A percentile compares a stretch with the other conserved stretches of the same genome.
Evolutionary conservation across 1,140 invertebrate species (phyloP).

Genomic region (Drosophila guanche): DNA sequence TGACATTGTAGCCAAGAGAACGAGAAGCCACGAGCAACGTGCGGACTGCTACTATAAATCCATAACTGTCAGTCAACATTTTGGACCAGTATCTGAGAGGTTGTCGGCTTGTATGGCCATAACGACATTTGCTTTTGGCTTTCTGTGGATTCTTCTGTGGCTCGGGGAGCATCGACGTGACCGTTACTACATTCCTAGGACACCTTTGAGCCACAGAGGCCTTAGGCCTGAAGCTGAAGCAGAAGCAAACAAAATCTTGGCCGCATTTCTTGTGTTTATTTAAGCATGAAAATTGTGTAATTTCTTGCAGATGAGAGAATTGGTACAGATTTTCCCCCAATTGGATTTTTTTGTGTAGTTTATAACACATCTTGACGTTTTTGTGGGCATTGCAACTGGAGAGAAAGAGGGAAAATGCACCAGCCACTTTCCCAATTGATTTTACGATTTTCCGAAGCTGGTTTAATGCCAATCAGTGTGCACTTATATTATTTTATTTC

Average conservation of each 20-base stretch:
- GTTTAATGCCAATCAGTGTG: conserved; percentile 55
- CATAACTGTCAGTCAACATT: conserved; percentile 78
- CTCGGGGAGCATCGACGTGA: conserved; percentile 31
- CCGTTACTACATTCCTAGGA: conserved; percentile 74
- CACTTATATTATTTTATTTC: conserved; percentile 60
- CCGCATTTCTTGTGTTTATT: conserved; percentile 57
- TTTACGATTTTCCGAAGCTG: conserved; percentile 48
- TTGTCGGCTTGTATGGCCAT: conserved; percentile 61
- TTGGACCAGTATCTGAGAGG: conserved; percentile 68
- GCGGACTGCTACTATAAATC: conserved; percentile 74
- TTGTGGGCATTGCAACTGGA: conserved; percentile 39
- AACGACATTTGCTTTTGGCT: conserved; percentile 68
- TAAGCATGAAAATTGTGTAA: conserved; percentile 63
- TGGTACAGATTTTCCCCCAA: conserved; percentile 11
- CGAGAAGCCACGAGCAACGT: conserved; percentile 15
- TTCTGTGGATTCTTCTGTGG: conserved; percentile 6
- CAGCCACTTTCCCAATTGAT: conserved; percentile 9
- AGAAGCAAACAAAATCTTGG: conserved; percentile 17
- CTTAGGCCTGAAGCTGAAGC: conserved; percentile 1
- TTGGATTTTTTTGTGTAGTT: conserved; percentile 47
- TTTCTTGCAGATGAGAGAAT: conserved; percentile 13
- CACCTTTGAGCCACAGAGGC: conserved; percentile 46
- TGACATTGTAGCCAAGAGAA: conserved; percentile 63
- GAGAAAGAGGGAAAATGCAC: neutral
- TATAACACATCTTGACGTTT: conserved; percentile 33